Percentiles rank a stretch among this genome's conserved stretches.
Evolutionary conservation across 2,888 invertebrate genomes (phyloP).

Genomic region (Calameuta filiformis): DNA sequence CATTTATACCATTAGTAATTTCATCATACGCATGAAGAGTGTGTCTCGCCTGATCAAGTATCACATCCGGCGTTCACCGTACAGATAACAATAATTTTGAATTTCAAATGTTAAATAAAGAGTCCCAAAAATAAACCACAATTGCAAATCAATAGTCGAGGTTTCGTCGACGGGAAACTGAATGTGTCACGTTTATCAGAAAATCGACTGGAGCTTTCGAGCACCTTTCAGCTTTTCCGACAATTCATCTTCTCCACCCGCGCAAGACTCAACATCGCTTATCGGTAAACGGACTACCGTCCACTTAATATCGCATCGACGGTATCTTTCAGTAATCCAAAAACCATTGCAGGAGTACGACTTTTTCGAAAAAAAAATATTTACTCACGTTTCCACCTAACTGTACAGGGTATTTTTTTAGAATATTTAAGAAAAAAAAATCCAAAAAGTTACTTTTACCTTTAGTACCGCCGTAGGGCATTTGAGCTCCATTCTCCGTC

Average conservation of each 20-base stretch:
- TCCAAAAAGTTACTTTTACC: background rate
- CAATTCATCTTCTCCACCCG: constrained; percentile 25
- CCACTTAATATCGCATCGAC: constrained; percentile 31
- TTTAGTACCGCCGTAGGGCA: background rate
- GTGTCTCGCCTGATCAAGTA: background rate
- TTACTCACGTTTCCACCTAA: background rate
- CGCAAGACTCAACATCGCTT: background rate
- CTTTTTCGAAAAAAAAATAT: too few relatives aligned
- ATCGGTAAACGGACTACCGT: constrained; percentile 1
- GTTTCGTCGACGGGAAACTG: constrained; percentile 25
- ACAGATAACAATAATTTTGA: background rate
- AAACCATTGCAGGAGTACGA: background rate
- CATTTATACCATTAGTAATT: constrained; percentile 4
- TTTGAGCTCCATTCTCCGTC: background rate
- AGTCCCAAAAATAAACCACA: constrained; percentile 23
- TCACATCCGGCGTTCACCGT: background rate
- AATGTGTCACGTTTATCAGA: constrained; percentile 37
- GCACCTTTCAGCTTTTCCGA: background rate
- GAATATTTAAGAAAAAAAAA: background rate
- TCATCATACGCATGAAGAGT: constrained; percentile 4
- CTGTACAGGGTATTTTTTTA: background rate
- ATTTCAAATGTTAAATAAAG: constrained; percentile 12
- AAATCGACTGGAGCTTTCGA: background rate
- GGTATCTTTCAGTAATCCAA: background rate
- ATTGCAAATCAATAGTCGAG: constrained; percentile 33